A percentile compares a stretch with the other conserved stretches of the same genome.
Evolutionary conservation across 23 tunicate species (phyloP).

Genomic region (Phallusia fumigata): DNA sequence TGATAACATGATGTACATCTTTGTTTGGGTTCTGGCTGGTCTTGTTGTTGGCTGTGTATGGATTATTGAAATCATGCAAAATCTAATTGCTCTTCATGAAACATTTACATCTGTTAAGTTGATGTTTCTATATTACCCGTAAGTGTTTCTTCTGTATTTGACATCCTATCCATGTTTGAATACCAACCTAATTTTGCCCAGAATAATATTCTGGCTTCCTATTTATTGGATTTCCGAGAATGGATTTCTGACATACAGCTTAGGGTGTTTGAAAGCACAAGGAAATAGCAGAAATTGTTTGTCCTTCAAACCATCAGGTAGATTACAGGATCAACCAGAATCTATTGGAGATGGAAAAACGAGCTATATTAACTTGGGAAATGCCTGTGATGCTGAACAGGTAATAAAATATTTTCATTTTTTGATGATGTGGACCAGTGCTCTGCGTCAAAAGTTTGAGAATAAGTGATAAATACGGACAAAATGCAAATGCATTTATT

Average conservation of each 20-base stretch:
- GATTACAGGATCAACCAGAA: constrained; percentile 23
- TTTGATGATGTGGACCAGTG: no score
- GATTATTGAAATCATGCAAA: constrained; percentile 18
- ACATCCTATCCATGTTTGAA: background rate
- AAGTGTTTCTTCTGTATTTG: constrained; percentile 2
- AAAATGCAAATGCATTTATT: no score
- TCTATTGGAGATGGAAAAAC: constrained; percentile 11
- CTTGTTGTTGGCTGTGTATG: constrained; percentile 35
- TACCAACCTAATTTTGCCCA: constrained; percentile 11
- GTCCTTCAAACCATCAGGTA: background rate
- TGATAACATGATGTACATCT: constrained; percentile 19
- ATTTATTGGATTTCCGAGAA: constrained; percentile 26
- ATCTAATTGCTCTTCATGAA: constrained; percentile 20
- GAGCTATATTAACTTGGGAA: constrained; percentile 20
- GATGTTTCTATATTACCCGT: constrained; percentile 66
- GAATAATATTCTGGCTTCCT: constrained; percentile 50
- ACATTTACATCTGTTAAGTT: constrained; percentile 24
- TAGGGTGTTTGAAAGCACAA: constrained; percentile 6
- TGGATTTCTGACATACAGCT: constrained; percentile 23
- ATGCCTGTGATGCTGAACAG: constrained; percentile 31
- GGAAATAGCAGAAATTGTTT: background rate
- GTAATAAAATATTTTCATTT: no score
- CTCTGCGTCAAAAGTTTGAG: no score
- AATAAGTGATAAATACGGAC: no score
- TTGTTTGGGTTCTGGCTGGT: constrained; percentile 37